Evolutionary conservation across 2,888 invertebrate species (phyloP), one percentile per base, ranked within the genome.

Genomic region (Nematopogon swammerdamellus): DNA sequence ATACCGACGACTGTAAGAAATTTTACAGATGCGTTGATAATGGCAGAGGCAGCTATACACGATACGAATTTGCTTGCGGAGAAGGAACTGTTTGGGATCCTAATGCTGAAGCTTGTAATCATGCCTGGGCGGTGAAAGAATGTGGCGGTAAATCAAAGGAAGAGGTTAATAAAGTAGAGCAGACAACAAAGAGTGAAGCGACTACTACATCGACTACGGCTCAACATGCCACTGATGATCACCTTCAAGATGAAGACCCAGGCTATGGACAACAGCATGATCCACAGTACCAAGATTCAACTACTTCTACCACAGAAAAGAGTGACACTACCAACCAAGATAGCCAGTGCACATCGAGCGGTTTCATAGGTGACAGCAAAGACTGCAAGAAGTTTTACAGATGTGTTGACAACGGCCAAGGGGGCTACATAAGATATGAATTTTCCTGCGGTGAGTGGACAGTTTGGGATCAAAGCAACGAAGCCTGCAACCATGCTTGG

Each of bases 1-100:
- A 91, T 65, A 72, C 81, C 42, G 70, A 71, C 44, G 82, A 91
- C 60, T 92, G 91, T 61, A 84, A 80, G 52, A 88, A 86, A 63
- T 92, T 91, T 70, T 89, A 89, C 63, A 82, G 91, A 56, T 92
- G 92, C 66, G 89, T 90, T 19, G 73, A 80, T 51, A 80, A 83
- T 60, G 85, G 83, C 1, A 70, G 79, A 20, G 83, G 82, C 52
- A 76, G 77, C 2, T 88, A 75, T 58, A 84, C 70, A 46, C 85
- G 82, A 67, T 86, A 87, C 62, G 86, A 89, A 54, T 92, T 89
- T 63, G 72, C 72, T 14, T 92, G 92, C 65, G 87, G 85, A 2
- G 82, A 85, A 49, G 90, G 89, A 48, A 92, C 91, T 4, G 85
- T 88, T 29, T 92, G 91, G 91, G 89, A 90, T 68, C 81, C 84